Percentiles rank a stretch among this genome's conserved stretches.
Evolutionary conservation across 2,888 invertebrate species (phyloP).

Genomic region (Tigriopus californicus): DNA sequence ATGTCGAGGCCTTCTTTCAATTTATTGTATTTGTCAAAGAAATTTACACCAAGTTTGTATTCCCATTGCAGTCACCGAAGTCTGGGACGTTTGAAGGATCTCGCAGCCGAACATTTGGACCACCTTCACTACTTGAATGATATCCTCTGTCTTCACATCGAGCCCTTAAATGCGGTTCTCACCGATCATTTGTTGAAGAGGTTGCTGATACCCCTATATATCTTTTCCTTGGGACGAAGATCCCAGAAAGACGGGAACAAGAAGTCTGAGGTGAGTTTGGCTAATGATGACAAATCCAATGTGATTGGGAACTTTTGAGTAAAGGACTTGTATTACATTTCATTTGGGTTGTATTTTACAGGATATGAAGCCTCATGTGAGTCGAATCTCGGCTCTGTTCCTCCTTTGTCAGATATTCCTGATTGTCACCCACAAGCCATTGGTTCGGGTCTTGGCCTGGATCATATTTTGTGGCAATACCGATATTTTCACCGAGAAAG

Average conservation of each 20-base stretch:
- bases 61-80: slow-evolving; percentile 57
- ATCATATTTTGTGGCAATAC: slow-evolving; percentile 65
- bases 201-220: slow-evolving; percentile 76
- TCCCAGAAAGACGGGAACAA: slow-evolving; percentile 12
- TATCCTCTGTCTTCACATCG: slow-evolving; percentile 58
- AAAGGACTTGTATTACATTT: too few relatives aligned
- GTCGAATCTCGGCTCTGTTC: slow-evolving; percentile 75
- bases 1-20: too few relatives aligned
- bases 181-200: slow-evolving; percentile 84
- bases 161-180: slow-evolving; percentile 36
- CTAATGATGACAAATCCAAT: background rate
- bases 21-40: too few relatives aligned
- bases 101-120: slow-evolving; percentile 92
- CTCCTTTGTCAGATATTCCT: slow-evolving; percentile 84
- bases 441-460: slow-evolving; percentile 75
- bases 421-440: slow-evolving; percentile 71
- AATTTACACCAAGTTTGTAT: slow-evolving; percentile 67
- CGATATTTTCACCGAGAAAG: slow-evolving; percentile 21
- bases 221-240: slow-evolving; percentile 50
- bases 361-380: slow-evolving; percentile 47
- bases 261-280: background rate
- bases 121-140: slow-evolving; percentile 94
- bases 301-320: background rate
- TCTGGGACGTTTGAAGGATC: slow-evolving; percentile 67
- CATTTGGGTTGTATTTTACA: slow-evolving; percentile 18